A percentile compares a stretch with the other conserved stretches of the same genome.
Conservation (phyloP, 1,140 invertebrate species). For the Ceratina japonica region DNA sequence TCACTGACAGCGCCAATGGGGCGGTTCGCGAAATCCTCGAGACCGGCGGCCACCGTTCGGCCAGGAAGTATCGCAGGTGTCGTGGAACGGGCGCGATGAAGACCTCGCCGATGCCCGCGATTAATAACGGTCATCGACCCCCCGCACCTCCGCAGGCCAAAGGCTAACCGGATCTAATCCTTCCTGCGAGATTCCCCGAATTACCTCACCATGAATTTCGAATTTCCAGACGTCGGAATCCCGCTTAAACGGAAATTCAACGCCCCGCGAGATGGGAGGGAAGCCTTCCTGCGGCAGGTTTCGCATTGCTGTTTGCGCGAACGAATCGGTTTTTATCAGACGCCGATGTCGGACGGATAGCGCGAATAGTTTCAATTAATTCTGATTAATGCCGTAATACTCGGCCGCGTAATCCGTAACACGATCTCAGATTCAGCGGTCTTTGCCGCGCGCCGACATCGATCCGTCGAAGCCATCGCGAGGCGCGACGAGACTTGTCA, state of each 20-base stretch:
- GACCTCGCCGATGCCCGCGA: conserved; percentile 47
- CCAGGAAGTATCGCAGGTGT: conserved; percentile 67
- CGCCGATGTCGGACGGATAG: background rate
- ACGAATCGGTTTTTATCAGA: background rate
- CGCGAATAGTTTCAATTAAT: background rate
- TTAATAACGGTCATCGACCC: conserved; percentile 46
- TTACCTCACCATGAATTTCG: background rate
- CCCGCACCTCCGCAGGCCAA: too few relatives aligned
- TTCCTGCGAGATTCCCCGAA: background rate
- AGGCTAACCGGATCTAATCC: conserved; percentile 21
- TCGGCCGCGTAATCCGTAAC: conserved; percentile 5
- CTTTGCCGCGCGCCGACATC: conserved; percentile 16
- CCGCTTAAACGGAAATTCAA: background rate
- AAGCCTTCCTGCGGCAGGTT: background rate
- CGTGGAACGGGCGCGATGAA: conserved; percentile 39
- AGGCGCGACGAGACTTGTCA: conserved; percentile 17
- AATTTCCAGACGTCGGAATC: background rate
- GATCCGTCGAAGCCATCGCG: conserved; percentile 38
- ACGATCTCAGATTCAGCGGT: conserved; percentile 24
- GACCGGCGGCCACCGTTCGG: conserved; percentile 37
- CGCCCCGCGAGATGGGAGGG: background rate
- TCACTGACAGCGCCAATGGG: conserved; percentile 71
- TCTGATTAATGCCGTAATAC: background rate
- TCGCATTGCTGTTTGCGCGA: too few relatives aligned
- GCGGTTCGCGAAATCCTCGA: conserved; percentile 69